A percentile compares a stretch with the other conserved stretches of the same genome.
Evolutionary conservation across 2,113 vertebrate species (phyloP).

Genomic region (Apodemus speciosus): DNA sequence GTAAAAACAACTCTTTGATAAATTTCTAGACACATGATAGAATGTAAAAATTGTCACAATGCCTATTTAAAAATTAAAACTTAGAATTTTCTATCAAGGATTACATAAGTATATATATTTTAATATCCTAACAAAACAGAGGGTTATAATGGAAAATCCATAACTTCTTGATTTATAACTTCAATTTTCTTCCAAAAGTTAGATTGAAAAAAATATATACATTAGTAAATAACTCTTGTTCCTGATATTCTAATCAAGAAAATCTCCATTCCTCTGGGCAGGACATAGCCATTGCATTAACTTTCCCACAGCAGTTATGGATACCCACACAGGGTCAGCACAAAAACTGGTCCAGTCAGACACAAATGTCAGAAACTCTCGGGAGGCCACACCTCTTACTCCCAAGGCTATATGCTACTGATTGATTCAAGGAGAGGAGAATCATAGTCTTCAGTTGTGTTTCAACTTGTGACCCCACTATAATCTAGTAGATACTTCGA

Average conservation of each 20-base stretch:
- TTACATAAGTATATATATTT: background rate
- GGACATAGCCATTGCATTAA: background rate
- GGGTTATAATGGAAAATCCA: background rate
- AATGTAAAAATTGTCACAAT: background rate
- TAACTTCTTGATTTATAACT: background rate
- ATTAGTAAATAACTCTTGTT: background rate
- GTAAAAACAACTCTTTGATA: background rate
- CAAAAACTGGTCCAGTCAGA: background rate
- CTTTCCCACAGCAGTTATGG: background rate
- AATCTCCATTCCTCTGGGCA: background rate
- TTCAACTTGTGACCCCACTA: background rate
- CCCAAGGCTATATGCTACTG: background rate
- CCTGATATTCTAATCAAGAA: background rate
- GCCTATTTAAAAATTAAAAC: background rate
- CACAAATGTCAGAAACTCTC: background rate
- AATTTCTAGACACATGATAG: background rate
- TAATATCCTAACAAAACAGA: background rate
- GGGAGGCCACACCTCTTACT: background rate
- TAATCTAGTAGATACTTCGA: background rate
- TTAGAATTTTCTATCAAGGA: background rate
- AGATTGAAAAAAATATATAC: background rate
- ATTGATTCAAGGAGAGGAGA: background rate
- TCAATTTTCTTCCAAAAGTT: background rate
- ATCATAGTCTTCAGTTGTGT: background rate
- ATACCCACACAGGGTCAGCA: background rate